Base-by-base conservation (phyloP, 2,888 invertebrate species). In the Tanytarsus gracilentus region DNA sequence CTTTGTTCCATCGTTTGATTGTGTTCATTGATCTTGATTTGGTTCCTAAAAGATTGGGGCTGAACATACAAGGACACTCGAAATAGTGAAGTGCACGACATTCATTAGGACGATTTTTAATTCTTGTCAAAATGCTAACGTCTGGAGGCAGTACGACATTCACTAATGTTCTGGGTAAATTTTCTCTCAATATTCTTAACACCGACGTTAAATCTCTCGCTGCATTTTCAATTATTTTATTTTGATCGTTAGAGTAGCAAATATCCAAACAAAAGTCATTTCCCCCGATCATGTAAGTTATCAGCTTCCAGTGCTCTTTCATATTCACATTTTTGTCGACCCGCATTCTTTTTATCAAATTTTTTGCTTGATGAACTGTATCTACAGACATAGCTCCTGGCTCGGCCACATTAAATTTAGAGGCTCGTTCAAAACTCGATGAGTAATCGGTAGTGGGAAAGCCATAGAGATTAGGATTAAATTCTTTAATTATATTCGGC, bases 391-490 rank as follows among this genome's bases (percentile, higher is more conserved):
- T 76, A 4, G 82, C 79, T 0, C 76, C 80, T 52, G 71, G 66
- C 68, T 82, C 82, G 16, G 80, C 83, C 0, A 81, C 77, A 66
- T 83, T 82, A 63, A 83, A 79, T 61, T 63, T 64, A 4, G 73
- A 70, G 1, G 68, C 62, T n/a, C 70, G 66, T 25, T 78, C 73
- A 27, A 71, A 71, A 1, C 77, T 71, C 4, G 75, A 67, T 0
- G 79, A 76, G 3, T n/a, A 16, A 66, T 80, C 78, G 14, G 71
- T 70, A 1, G 75, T 62, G 0, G 84, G 76, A 64, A 79, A 84
- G 0, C 85, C 85, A 58, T 81, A 72, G 14, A 85, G 68, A 49
- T 80, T 76, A 0, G 81, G 80, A 70, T 84, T 85, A 68, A 79
- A 85, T 67, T 77, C 79, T 66, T 80, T 80, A 14, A 83, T 66